Base-by-base conservation (phyloP, 2,113 vertebrate genomes). In the Parotia lawesii region DNA sequence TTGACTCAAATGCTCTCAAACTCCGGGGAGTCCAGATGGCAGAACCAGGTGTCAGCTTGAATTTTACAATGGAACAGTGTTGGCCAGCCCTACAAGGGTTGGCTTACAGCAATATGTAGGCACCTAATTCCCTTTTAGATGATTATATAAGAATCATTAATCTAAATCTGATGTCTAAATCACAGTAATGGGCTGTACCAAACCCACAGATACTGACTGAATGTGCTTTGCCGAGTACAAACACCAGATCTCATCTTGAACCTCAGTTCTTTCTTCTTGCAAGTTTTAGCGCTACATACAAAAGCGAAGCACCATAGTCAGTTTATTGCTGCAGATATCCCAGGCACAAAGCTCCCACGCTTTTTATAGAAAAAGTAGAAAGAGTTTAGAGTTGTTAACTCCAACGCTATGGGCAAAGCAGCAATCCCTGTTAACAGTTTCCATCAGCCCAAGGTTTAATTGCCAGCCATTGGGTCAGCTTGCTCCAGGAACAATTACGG, bases 401-500 rank as follows among this genome's bases (percentile, higher is more conserved):
- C 33, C 50, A 89, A 87, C 0, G 9, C 83, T 95, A 31, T 80
- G 67, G 91, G 92, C 95, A 95, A 95, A 97, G 95, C 83, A 93
- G 76, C 85, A 88, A 86, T 78, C 50, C 69, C 50, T 45, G 96
- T 92, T 95, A 96, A 96, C 93, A 94, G 78, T 96, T 97, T 96
- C 94, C 92, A 97, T 91, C 86, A 75, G 93, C 80, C 92, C 51
- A 62, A 70, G 66, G 60, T 95, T 97, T 97, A 96, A 97, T 97
- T 95, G 91, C 93, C 85, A 71, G 40, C 65, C 51, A 2, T 75
- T 90, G 90, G 84, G 92, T 92, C 96, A 95, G 91, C 70, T 84
- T 97, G 96, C 93, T 96, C 76, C 85, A 96, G 89, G 90, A 98
- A 94, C 93, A 93, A 92, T 97, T 97, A 72, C 3, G 45, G 92